Conservation (phyloP, 2,797 vertebrate genomes). For the Cyprinodon diabolis region DNA sequence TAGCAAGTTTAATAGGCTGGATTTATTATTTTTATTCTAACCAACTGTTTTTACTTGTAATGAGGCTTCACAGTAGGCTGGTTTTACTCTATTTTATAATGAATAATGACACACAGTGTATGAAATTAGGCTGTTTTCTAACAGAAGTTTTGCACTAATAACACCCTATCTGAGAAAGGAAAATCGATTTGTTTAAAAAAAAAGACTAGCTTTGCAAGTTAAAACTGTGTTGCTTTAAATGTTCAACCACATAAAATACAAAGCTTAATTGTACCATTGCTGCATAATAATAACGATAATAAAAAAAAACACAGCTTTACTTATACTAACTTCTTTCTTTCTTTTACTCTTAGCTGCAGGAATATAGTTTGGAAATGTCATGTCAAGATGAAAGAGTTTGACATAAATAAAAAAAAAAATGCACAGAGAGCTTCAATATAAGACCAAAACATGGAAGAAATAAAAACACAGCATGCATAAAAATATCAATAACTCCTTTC, state of each 20-base stretch:
- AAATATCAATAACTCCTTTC: not conserved
- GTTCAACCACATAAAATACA: not conserved
- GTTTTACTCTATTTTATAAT: conserved; percentile 60
- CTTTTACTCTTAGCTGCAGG: not conserved
- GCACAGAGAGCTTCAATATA: not conserved
- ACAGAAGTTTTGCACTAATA: conserved; percentile 35
- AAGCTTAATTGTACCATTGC: not conserved
- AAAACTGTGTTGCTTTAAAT: conserved; percentile 16
- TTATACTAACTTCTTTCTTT: not conserved
- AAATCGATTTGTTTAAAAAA: conserved; percentile 11
- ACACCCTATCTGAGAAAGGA: conserved; percentile 49
- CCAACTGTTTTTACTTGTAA: conserved; percentile 63
- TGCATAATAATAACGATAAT: not conserved
- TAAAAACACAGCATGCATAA: not conserved
- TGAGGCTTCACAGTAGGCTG: conserved; percentile 64
- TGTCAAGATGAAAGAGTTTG: not conserved
- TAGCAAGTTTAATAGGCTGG: conserved; percentile 48
- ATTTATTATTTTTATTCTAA: conserved; percentile 56
- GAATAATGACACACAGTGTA: conserved; percentile 43
- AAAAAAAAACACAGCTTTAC: not conserved
- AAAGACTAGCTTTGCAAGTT: not conserved
- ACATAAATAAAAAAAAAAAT: not conserved
- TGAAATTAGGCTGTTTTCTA: conserved; percentile 54
- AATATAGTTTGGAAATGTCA: not conserved
- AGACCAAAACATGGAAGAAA: not conserved